Evolutionary conservation across 2,797 vertebrate genomes (phyloP).

Genomic region (Dromococcyx pavoninus): DNA sequence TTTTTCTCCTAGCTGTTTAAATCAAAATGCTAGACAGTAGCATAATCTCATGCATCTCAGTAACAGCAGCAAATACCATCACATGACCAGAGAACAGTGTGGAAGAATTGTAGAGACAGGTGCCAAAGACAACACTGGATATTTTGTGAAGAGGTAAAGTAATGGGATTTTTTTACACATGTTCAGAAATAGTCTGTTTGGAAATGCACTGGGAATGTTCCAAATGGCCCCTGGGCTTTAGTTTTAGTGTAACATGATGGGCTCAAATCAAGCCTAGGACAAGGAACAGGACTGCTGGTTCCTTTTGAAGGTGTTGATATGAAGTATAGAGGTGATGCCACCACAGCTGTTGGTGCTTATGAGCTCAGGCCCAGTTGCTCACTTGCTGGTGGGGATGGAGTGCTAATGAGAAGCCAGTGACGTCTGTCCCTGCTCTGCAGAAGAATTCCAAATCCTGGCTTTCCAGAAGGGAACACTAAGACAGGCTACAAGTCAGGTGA

Average conservation of each 20-base stretch:
- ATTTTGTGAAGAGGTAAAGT: neutral
- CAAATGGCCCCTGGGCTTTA: neutral
- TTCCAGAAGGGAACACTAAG: neutral
- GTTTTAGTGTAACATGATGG: neutral
- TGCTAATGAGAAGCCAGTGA: neutral
- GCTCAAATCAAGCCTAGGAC: neutral
- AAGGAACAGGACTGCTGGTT: neutral
- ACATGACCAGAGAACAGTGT: neutral
- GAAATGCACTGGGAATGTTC: neutral
- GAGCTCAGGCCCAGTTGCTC: neutral
- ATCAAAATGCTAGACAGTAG: conserved; percentile 58
- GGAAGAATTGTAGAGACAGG: neutral
- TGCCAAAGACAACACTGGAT: neutral
- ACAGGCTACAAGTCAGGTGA: neutral
- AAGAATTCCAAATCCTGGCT: neutral
- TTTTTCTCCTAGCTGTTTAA: conserved; percentile 47
- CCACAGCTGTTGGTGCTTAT: neutral
- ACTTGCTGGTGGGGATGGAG: neutral
- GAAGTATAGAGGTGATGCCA: neutral
- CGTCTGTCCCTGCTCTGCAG: neutral
- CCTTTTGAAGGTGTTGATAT: neutral
- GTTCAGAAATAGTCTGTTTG: neutral
- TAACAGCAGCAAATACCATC: neutral
- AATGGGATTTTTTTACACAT: neutral
- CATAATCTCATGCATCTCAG: conserved; percentile 31